Base-by-base conservation (phyloP, 2,888 invertebrate species). In the Strigamia transsilvanica region DNA sequence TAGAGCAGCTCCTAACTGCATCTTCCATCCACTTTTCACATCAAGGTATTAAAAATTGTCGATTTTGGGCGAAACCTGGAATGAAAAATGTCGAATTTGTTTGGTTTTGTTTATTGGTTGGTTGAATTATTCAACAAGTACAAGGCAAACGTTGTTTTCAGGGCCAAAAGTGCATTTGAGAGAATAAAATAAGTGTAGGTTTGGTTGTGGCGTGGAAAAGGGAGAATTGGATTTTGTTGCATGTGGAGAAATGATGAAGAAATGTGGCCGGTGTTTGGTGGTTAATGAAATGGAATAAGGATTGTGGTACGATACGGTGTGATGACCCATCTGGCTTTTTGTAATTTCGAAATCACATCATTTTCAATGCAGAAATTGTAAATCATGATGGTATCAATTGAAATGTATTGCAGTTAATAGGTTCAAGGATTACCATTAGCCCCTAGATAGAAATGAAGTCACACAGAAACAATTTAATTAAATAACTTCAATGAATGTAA, bases 161-260 rank as follows among this genome's bases (percentile, higher is more conserved):
- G 61, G 61, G 61, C 61, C 61, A 61, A 61, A 61, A 61, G 61
- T 61, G 61, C 61, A 61, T 61, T 61, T 10, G 61, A 51, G n/a
- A n/a, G n/a, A n/a, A n/a, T n/a, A n/a, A n/a, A n/a, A n/a, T n/a
- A n/a, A n/a, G n/a, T n/a, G n/a, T n/a, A n/a, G n/a, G n/a, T n/a
- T n/a, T n/a, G n/a, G n/a, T n/a, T n/a, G n/a, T n/a, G n/a, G n/a
- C n/a, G n/a, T n/a, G n/a, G n/a, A n/a, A n/a, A 46, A 12, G 2
- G 10, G n/a, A n/a, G n/a, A n/a, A n/a, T n/a, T n/a, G n/a, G n/a
- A n/a, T n/a, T n/a, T n/a, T n/a, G n/a, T n/a, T n/a, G n/a, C n/a
- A 15, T 46, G 12, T 46, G 4, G 2, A 46, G 15, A 46, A 46
- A 46, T 46, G 46, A 13, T 34, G 34, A 46, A 46, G 12, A 15